Conservation (phyloP, 35 echinoderm and acorn worm genomes). For the Holothuria glaberrima region DNA sequence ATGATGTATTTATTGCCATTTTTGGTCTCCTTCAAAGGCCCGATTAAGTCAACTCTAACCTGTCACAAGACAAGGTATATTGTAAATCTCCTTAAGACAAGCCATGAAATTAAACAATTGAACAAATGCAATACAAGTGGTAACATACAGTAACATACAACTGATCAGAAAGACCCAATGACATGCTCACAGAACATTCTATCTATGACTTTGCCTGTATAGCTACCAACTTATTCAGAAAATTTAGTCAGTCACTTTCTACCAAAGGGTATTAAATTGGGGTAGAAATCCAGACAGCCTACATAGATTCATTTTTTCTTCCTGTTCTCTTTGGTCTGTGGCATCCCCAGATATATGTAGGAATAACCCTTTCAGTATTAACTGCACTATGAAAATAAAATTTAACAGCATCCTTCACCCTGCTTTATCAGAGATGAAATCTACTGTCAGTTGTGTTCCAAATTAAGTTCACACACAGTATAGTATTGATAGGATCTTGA, state of each 20-base stretch:
- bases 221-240: constrained; percentile 10
- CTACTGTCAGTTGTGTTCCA: too few species aligned
- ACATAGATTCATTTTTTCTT: not conserved
- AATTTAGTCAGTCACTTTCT: not conserved
- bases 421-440: not conserved
- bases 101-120: too few species aligned
- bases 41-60: constrained; percentile 47
- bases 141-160: too few species aligned
- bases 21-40: constrained; percentile 12
- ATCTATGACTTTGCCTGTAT: constrained; percentile 14
- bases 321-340: not conserved
- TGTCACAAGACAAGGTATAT: not conserved
- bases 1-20: constrained; percentile 42
- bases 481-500: too few species aligned
- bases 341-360: not conserved
- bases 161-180: too few species aligned
- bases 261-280: not conserved
- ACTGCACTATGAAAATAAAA: constrained; percentile 7
- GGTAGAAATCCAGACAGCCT: not conserved
- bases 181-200: not conserved
- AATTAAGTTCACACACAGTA: too few species aligned
- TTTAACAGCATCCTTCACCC: not conserved
- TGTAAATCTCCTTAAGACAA: too few species aligned
- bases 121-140: too few species aligned
- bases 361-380: not conserved